Conservation (phyloP, 2,888 invertebrate species). For the Odontocerum albicorne region DNA sequence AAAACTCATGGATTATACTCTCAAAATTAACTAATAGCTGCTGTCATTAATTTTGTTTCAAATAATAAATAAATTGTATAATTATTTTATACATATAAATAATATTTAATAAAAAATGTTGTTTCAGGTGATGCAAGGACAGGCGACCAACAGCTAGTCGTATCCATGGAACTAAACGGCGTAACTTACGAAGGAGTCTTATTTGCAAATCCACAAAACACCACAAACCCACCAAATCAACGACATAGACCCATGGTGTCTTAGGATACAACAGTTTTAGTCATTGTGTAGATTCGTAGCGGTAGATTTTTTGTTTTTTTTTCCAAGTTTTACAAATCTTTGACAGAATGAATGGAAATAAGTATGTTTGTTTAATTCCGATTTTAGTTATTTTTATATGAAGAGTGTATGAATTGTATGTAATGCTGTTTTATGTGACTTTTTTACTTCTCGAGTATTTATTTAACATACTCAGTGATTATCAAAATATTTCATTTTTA, state of each 20-base stretch:
- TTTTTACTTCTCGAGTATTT: no score
- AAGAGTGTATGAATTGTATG: no score
- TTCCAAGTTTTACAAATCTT: constrained; percentile 3
- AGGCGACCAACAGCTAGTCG: constrained; percentile 86
- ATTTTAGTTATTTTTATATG: no score
- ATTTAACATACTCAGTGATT: constrained; percentile 14
- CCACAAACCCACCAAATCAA: constrained; percentile 36
- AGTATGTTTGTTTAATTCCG: no score
- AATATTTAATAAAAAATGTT: neutral
- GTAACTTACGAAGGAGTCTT: constrained; percentile 94
- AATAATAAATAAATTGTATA: no score
- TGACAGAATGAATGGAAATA: no score
- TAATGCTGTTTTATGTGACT: no score
- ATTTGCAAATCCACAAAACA: constrained; percentile 63
- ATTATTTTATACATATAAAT: no score
- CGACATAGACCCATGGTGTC: constrained; percentile 53
- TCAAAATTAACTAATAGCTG: no score
- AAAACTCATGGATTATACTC: no score
- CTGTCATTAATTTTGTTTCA: no score
- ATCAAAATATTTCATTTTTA: constrained; percentile 15
- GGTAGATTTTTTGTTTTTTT: constrained; percentile 7
- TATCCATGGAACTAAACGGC: constrained; percentile 96
- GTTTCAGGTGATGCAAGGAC: constrained; percentile 76
- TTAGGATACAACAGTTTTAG: constrained; percentile 39
- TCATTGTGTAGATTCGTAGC: constrained; percentile 9